Percentiles rank a stretch among this genome's conserved stretches.
Conservation (phyloP, 2,888 invertebrate species). For the Diarsia mendica region DNA sequence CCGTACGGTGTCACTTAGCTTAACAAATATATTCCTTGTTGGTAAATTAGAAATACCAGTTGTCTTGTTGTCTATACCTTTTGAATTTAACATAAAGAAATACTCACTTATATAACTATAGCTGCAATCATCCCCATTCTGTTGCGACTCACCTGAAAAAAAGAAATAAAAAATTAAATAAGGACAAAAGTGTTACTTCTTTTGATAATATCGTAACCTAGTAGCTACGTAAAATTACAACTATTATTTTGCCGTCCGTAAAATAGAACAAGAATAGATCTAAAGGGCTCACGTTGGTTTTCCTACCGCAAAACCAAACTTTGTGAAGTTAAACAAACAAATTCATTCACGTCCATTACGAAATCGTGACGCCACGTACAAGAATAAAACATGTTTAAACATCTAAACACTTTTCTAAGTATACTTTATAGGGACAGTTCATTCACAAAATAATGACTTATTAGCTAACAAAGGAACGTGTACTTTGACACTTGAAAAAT, state of each 20-base stretch:
- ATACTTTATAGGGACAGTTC: constrained; percentile 55
- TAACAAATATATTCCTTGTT: not conserved
- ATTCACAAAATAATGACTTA: constrained; percentile 63
- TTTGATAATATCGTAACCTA: not conserved
- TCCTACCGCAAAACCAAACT: constrained; percentile 50
- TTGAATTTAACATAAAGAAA: constrained; percentile 2
- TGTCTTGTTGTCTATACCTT: not conserved
- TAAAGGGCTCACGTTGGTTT: constrained; percentile 12
- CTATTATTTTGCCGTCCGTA: not conserved
- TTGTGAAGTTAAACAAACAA: constrained; percentile 61
- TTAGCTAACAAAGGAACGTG: constrained; percentile 17
- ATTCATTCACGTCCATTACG: constrained; percentile 69
- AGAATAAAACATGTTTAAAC: constrained; percentile 70
- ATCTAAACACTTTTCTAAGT: constrained; percentile 64
- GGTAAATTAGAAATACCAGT: not conserved
- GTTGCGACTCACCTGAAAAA: constrained; percentile 88
- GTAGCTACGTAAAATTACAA: not conserved
- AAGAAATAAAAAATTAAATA: constrained; percentile 56
- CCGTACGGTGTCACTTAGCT: not conserved
- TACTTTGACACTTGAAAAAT: not conserved
- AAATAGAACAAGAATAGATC: constrained; percentile 27
- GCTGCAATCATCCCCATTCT: constrained; percentile 89
- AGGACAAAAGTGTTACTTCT: not conserved
- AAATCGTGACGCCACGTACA: constrained; percentile 71
- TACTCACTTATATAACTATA: constrained; percentile 90